Conservation (phyloP, 2,797 vertebrate genomes). For the Hemitrygon akajei region DNA sequence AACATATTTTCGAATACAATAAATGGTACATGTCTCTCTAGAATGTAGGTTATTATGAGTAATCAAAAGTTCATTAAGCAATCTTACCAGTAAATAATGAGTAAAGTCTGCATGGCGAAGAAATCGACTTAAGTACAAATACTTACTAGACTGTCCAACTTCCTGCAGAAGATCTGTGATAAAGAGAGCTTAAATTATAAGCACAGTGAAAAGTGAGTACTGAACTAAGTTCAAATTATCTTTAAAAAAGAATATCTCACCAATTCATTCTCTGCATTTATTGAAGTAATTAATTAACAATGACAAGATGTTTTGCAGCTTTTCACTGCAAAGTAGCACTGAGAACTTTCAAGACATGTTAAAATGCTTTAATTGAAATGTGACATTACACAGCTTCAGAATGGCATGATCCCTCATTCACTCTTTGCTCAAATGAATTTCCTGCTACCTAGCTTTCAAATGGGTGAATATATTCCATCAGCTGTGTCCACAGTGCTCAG, state of each 20-base stretch:
- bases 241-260: not conserved
- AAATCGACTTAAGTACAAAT: not conserved
- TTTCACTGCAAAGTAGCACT: not conserved
- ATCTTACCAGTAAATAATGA: not conserved
- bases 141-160: not conserved
- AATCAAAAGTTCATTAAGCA: conserved; percentile 5
- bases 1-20: not conserved
- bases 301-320: not conserved
- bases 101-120: not conserved
- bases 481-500: too few species aligned
- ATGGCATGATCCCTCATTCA: not conserved
- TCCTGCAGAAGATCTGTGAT: not conserved
- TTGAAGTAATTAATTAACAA: not conserved
- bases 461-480: too few species aligned
- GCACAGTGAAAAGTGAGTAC: not conserved
- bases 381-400: not conserved
- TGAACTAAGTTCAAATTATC: not conserved
- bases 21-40: not conserved
- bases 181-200: not conserved
- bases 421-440: not conserved
- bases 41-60: not conserved
- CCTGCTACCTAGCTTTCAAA: not conserved
- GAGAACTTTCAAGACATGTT: not conserved
- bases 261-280: not conserved
- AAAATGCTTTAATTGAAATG: not conserved